A percentile compares a stretch with the other conserved stretches of the same genome.
Evolutionary conservation across 2,888 invertebrate genomes (phyloP).

Genomic region (Atethmia centrago): DNA sequence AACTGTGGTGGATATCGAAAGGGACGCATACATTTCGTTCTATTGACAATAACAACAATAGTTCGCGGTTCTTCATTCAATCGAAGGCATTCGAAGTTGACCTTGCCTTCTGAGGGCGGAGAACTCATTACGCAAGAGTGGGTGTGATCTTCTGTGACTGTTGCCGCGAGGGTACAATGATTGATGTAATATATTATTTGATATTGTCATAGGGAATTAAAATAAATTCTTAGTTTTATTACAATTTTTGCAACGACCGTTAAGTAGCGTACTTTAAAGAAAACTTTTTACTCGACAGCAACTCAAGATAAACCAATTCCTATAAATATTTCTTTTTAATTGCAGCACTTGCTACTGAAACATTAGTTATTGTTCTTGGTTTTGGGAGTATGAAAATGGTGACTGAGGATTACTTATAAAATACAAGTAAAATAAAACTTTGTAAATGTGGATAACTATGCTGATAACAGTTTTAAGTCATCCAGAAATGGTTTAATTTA

Average conservation of each 20-base stretch:
- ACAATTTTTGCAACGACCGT: background rate
- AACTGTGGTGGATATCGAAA: slow-evolving; percentile 35
- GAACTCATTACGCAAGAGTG: slow-evolving; percentile 77
- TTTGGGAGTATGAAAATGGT: background rate
- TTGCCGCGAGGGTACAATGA: slow-evolving; percentile 49
- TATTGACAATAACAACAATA: slow-evolving; percentile 70
- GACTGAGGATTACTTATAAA: background rate
- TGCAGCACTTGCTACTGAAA: background rate
- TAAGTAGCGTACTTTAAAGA: background rate
- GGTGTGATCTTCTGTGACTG: slow-evolving; percentile 80
- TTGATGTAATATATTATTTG: slow-evolving; percentile 25
- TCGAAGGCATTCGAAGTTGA: slow-evolving; percentile 48
- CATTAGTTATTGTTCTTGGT: background rate
- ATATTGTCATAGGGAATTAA: background rate
- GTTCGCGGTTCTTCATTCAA: slow-evolving; percentile 55
- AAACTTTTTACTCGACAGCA: background rate
- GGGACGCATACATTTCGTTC: slow-evolving; percentile 56
- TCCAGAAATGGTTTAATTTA: background rate
- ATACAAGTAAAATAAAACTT: background rate
- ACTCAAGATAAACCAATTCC: background rate
- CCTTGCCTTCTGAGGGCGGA: slow-evolving; percentile 72
- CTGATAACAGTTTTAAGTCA: background rate
- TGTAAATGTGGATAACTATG: background rate
- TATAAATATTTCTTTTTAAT: no score
- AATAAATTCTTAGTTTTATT: background rate